Evolutionary conservation across 2,797 vertebrate genomes (phyloP), one percentile per base, ranked within the genome.

Genomic region (Gadopsis marmoratus): DNA sequence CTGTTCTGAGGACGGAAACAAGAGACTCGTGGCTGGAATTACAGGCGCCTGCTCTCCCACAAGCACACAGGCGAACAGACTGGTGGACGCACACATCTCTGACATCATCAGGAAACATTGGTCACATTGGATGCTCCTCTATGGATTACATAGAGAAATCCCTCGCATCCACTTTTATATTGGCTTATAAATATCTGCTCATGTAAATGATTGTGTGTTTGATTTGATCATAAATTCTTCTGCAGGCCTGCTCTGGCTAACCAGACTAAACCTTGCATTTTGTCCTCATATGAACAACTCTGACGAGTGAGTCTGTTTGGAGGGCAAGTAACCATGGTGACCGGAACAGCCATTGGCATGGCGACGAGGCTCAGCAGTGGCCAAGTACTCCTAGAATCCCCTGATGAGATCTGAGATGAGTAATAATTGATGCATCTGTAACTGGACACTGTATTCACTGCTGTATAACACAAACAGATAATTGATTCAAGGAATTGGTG

Each of bases 1-100:
- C 61, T 67, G 83, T 86, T 68, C 87, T 78, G 69, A 86, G 83
- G 79, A 82, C 88, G 90, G 93, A 95, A 95, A 91, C 87, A 81
- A 81, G 91, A 95, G 88, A 92, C 85, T 75, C 2, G 1, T 54
- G 90, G 78, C 91, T 96, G 93, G 84, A 95, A 96, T 96, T 95
- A 94, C 95, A 95, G 63, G 72, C 84, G 48, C 64, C 41, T 10
- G 29, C 86, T 79, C 82, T 79, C 83, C 85, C 73, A 77, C 85
- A 73, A 76, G 76, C 75, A 45, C 77, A 66, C 54, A 64, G 74
- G 71, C 43, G 19, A 50, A 53, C 61, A 66, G 67, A 74, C 59
- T 43, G 81, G 90, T 67, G 63, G 76, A 85, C 81, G 78, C 64
- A 81, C 71, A 76, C 71, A n/a, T 73, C 70, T 62, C 54, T 85